These are phyloP conservation scores for Colaptes auratus DNA, from an alignment of 2,113 vertebrate species.

Conservation along the genomic window DNA sequence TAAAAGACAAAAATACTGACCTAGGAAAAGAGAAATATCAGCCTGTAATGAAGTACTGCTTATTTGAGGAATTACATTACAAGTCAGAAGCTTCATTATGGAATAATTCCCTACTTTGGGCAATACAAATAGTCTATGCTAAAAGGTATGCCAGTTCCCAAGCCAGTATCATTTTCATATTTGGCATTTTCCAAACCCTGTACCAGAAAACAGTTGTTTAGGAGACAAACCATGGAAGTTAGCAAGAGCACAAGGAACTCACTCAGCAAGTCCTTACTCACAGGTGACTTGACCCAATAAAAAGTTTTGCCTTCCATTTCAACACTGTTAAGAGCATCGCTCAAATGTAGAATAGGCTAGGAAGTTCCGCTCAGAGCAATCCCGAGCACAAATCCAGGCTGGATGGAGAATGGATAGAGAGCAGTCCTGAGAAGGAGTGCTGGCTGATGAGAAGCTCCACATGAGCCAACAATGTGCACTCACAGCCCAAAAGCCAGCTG, in stretches of 20 bases:
- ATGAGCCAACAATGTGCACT: too few relatives aligned
- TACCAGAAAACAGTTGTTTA: background rate
- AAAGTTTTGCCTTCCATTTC: background rate
- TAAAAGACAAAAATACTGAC: background rate
- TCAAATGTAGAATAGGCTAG: background rate
- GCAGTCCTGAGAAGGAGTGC: too few relatives aligned
- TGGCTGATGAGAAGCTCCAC: too few relatives aligned
- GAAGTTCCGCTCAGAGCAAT: background rate
- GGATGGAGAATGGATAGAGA: too few relatives aligned
- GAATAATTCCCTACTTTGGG: background rate
- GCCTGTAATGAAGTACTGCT: background rate
- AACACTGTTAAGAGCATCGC: background rate
- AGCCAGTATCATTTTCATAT: background rate
- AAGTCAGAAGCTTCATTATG: background rate
- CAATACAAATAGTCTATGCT: background rate
- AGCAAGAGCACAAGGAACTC: background rate
- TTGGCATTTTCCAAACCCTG: background rate
- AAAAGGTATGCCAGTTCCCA: background rate
- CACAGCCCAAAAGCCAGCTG: too few relatives aligned
- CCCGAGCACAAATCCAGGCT: too few relatives aligned
- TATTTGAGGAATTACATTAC: background rate
- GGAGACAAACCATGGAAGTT: background rate
- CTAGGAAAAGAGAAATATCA: background rate
- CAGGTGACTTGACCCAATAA: background rate
- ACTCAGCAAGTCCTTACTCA: background rate